These are phyloP conservation scores for Sphyrna mokarran DNA, from an alignment of 2,113 vertebrate species.

Conservation along the genomic window DNA sequence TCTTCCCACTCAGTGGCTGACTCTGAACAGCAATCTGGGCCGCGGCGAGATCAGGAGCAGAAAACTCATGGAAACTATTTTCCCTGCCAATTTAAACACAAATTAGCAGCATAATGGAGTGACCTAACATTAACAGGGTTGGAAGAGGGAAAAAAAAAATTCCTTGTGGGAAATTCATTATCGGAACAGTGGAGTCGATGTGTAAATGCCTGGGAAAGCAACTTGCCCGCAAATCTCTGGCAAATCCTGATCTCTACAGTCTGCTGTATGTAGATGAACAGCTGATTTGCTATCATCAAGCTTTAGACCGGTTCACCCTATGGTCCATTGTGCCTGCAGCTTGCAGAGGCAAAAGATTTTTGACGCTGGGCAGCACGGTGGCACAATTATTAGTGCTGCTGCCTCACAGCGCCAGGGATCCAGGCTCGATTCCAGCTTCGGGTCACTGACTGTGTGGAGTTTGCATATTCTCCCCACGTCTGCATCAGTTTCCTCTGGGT, in stretches of 20 bases:
- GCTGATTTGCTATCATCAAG: not conserved
- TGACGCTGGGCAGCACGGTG: no score
- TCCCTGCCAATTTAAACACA: not conserved
- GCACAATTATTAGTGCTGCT: no score
- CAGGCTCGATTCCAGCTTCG: no score
- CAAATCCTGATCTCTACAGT: not conserved
- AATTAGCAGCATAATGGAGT: not conserved
- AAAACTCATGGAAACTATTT: not conserved
- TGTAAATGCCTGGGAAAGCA: not conserved
- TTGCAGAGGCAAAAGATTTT: not conserved
- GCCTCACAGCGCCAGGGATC: no score
- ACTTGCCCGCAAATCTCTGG: not conserved
- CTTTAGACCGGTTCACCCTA: not conserved
- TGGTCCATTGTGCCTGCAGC: not conserved
- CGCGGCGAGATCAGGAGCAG: not conserved
- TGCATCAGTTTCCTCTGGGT: no score
- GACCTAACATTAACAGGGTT: not conserved
- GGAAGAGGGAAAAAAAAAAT: not conserved
- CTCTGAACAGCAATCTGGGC: not conserved
- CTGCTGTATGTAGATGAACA: not conserved
- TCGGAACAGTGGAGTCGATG: not conserved
- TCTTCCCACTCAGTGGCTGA: not conserved
- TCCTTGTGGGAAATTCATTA: not conserved
- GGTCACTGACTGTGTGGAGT: no score
- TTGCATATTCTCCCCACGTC: no score